Base-by-base conservation (phyloP, 2,888 invertebrate genomes). In the Agrotis puta region DNA sequence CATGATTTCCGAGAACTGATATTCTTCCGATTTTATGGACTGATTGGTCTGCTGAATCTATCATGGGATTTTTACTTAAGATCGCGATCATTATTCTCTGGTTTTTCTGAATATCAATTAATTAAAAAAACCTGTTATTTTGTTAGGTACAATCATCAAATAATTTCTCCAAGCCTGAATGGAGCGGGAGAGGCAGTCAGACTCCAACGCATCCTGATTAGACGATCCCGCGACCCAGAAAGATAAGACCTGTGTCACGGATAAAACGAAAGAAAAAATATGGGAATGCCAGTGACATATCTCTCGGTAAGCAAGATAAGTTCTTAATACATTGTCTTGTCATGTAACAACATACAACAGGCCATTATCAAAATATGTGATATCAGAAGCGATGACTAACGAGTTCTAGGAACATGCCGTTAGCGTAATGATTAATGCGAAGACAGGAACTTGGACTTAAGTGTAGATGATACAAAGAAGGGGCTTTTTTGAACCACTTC, bases 381-480 rank as follows among this genome's bases (percentile, higher is more conserved):
- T 53, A 33, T 50, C 43, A 79, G 48, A 43, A 48, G 24, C 45
- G 33, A 50, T 79, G 74, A 79, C 20, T 73, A 73, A 50, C 11
- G 18, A 57, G 50, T 77, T 69, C 77, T 77, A 45, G 45, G 70
- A 50, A 72, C 18, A 50, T 24, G 33, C 22, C 11, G 22, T 54
- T 67, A 50, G 16, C n/a, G 27, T 56, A 5, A 13, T 57, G 48
- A 68, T 22, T 56, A 45, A 50, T 68, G 43, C 18, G 14, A 14
- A 56, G n/a, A 24, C 27, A 20, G 67, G 53, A 65, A 48, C 7
- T 3, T 20, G 24, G 51, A 24, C 20, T 53, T 47, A 45, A 39
- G 51, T 39, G 53, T n/a, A n/a, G 39, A 54, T 72, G 27, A 43
- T 13, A 16, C 11, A 51, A 22, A 11, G 14, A 39, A 18, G 13